These are phyloP conservation scores for Enteromius paludinosus DNA, from an alignment of 2,797 vertebrate genomes.

Conservation along the genomic window DNA sequence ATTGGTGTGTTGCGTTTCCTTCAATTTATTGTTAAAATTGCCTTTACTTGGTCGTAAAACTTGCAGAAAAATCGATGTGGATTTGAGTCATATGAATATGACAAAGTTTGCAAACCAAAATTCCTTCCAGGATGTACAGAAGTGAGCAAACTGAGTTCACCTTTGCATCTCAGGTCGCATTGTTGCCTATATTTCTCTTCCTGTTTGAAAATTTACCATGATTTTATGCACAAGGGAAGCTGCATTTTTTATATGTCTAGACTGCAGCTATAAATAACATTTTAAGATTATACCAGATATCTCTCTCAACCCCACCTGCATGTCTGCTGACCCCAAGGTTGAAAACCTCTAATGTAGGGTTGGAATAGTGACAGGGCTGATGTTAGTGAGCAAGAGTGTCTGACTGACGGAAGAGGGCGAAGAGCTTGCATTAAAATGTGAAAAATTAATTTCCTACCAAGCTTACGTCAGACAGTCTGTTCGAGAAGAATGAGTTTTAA, in stretches of 20 bases:
- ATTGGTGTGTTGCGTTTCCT: neutral
- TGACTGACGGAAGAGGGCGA: conserved; percentile 1
- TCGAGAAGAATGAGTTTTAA: neutral
- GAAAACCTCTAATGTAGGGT: conserved; percentile 3
- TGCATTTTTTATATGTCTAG: conserved; percentile 23
- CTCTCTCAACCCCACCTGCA: neutral
- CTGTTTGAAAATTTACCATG: neutral
- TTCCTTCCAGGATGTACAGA: neutral
- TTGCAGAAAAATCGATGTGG: neutral
- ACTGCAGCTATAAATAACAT: neutral
- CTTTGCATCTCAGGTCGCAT: neutral
- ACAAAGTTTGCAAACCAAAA: neutral
- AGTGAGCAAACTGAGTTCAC: neutral
- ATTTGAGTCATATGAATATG: neutral
- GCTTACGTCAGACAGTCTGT: neutral
- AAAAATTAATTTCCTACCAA: conserved; percentile 27
- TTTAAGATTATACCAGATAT: conserved; percentile 10
- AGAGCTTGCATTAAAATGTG: conserved; percentile 29
- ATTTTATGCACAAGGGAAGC: neutral
- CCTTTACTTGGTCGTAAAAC: neutral
- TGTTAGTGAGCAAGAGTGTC: neutral
- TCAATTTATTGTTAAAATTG: neutral
- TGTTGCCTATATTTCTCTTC: neutral
- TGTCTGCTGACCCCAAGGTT: conserved; percentile 19
- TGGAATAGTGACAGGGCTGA: conserved; percentile 14